Conservation (phyloP, 2,797 vertebrate genomes). For the Molossus molossus region DNA sequence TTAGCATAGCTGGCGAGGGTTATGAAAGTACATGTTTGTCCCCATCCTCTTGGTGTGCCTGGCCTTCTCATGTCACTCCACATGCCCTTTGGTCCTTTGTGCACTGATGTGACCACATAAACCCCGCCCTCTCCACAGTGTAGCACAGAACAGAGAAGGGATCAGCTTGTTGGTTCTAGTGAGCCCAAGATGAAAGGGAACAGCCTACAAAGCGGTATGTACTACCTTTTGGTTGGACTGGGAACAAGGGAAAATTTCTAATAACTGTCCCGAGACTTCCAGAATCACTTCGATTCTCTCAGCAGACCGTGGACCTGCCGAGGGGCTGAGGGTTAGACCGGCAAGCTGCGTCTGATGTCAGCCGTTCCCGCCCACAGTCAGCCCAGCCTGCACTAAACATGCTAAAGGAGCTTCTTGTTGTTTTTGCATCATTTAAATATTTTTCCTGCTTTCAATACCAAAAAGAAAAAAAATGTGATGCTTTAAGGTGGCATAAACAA, state of each 20-base stretch:
- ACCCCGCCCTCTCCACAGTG: background rate
- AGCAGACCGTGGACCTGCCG: background rate
- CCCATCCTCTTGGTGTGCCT: background rate
- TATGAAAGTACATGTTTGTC: rapidly evolving
- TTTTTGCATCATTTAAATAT: background rate
- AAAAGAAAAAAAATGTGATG: constrained; percentile 78
- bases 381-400: background rate
- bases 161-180: background rate
- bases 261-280: background rate
- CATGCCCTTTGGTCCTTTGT: background rate
- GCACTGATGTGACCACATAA: background rate
- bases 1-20: constrained; percentile 35
- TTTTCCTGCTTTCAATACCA: constrained; percentile 83
- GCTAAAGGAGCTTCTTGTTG: background rate
- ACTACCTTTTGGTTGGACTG: background rate
- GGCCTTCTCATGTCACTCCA: background rate
- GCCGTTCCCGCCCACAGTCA: background rate
- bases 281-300: background rate
- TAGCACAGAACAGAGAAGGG: constrained; percentile 5
- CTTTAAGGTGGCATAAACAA: constrained; percentile 85
- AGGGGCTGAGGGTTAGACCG: background rate
- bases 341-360: rapidly evolving
- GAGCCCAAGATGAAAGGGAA: background rate
- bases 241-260: background rate
- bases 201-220: background rate